Evolutionary conservation across 2,888 invertebrate genomes (phyloP), one percentile per base, ranked within the genome.

Genomic region (Drosophila gaucha): DNA sequence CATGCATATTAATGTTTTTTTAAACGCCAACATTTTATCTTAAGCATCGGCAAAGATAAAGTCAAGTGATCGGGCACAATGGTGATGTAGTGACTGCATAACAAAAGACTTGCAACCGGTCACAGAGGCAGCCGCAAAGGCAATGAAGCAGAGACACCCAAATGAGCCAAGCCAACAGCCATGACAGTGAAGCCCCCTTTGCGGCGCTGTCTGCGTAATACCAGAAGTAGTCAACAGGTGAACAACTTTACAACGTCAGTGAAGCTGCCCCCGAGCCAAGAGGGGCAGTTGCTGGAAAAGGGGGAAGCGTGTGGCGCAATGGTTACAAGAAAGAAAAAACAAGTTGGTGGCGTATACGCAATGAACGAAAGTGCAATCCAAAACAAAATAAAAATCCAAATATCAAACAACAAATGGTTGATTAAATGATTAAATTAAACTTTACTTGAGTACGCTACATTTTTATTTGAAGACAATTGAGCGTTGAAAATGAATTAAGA

Each of bases 221-320:
- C 83, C 83, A 83, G 83, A 83, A 86, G 83, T 84, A 68, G 73
- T 80, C 83, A 83, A 80, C 86, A 74, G 86, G 75, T 80, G 73
- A 83, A 68, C 82, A 86, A 67, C 83, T 86, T 76, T 16, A 67
- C 75, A 85, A 66, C 84, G 80, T 77, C 20, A 52, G 30, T 50
- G 62, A 47, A 47, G 64, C 56, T 65, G 46, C 31, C 8, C 20
- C 31, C 9, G 5, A 20, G 31, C 46, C 6, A 3, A 5, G 28
- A 2, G n/a, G n/a, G 18, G 47, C 12, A 28, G 16, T 8, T 28
- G 62, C 47, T 41, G 52, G 63, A 20, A 1, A 51, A 43, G 47
- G 24, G 26, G 41, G 54, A 30, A 49, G 28, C 43, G 36, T 47
- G 43, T 67, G 73, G 60, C 73, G 74, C 64, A 75, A 75, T 65